Conservation (phyloP, 2,797 vertebrate genomes). For the Tenualosa thibaudeaui region DNA sequence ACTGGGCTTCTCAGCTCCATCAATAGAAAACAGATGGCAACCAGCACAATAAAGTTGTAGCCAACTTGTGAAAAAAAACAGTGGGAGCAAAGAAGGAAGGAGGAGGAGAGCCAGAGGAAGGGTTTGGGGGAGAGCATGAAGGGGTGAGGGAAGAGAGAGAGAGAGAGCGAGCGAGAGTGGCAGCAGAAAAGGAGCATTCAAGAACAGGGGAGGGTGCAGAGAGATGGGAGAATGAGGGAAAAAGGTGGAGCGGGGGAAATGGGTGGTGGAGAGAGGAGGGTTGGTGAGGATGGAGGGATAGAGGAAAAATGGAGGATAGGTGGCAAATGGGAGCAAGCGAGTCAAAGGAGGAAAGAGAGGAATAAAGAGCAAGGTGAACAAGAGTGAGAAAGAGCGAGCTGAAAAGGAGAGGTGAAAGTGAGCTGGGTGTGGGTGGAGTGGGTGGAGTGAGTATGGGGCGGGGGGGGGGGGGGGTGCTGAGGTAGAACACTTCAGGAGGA, state of each 20-base stretch:
- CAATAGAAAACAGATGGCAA: constrained; percentile 64
- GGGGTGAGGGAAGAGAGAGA: background rate
- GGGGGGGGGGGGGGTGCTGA: constrained; percentile 6
- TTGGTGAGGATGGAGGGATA: background rate
- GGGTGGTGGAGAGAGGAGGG: constrained; percentile 1
- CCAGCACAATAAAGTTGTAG: constrained; percentile 49
- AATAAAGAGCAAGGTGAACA: constrained; percentile 18
- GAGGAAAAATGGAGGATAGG: background rate
- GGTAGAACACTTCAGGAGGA: constrained; percentile 49
- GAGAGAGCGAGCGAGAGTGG: constrained; percentile 17
- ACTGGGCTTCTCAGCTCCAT: constrained; percentile 52
- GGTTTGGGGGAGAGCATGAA: constrained; percentile 15
- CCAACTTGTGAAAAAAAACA: constrained; percentile 34
- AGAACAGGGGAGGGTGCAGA: background rate
- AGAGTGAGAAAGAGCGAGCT: constrained; percentile 28
- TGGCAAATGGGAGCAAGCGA: constrained; percentile 17
- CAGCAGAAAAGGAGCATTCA: background rate
- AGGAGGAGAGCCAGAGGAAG: constrained; percentile 33
- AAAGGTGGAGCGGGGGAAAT: background rate
- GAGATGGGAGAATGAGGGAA: background rate
- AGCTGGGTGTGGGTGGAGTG: background rate
- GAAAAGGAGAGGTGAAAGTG: constrained; percentile 32
- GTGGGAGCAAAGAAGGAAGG: constrained; percentile 25
- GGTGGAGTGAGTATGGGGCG: background rate
- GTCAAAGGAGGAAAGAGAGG: constrained; percentile 1